Conservation (phyloP, 1,140 invertebrate genomes). For the Euwallacea fornicatus region DNA sequence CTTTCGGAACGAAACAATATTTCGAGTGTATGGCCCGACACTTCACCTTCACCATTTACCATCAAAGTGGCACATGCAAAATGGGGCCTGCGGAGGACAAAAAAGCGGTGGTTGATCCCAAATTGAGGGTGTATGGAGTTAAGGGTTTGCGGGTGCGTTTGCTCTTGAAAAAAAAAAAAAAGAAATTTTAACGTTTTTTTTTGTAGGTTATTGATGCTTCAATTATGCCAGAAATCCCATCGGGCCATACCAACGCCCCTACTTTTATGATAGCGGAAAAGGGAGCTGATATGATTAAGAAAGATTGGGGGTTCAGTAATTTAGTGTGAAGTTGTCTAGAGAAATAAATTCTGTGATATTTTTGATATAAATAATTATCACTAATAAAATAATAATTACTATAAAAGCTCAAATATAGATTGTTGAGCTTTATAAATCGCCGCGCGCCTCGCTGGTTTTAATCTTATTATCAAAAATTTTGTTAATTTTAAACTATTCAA, state of each 20-base stretch:
- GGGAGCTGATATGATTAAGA: constrained; percentile 60
- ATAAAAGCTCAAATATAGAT: no score
- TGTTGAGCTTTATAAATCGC: no score
- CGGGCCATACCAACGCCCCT: constrained; percentile 68
- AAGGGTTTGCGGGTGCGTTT: constrained; percentile 64
- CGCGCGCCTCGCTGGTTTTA: no score
- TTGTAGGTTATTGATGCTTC: constrained; percentile 65
- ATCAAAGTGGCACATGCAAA: constrained; percentile 80
- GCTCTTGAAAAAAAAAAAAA: neutral
- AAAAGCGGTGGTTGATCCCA: constrained; percentile 70
- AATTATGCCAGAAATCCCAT: constrained; percentile 59
- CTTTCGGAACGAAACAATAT: constrained; percentile 75
- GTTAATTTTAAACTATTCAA: no score
- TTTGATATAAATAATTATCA: neutral
- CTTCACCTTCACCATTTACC: constrained; percentile 74
- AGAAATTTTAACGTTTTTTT: neutral
- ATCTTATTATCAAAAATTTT: no score
- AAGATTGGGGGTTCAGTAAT: constrained; percentile 46
- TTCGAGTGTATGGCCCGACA: constrained; percentile 71
- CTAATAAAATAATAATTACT: no score
- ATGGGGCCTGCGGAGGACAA: constrained; percentile 75
- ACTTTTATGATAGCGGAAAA: constrained; percentile 75
- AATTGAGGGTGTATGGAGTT: constrained; percentile 69
- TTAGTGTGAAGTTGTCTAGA: constrained; percentile 19
- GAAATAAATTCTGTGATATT: constrained; percentile 26